Conservation (phyloP, 2,113 vertebrate species). For the Marcusenius ussheri region DNA sequence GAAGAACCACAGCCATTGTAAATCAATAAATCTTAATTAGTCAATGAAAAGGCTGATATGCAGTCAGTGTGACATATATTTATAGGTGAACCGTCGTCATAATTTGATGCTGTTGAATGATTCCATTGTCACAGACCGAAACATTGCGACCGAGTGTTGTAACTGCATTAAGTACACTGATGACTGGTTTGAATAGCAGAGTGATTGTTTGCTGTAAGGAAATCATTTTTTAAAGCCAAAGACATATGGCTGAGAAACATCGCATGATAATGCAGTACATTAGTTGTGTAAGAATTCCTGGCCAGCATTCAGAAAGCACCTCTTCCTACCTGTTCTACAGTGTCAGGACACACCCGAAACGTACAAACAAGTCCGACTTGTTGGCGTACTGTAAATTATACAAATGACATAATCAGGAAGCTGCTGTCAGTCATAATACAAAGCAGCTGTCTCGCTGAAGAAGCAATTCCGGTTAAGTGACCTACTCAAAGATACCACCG, state of each 20-base stretch:
- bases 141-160: not conserved
- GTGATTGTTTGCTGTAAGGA: not conserved
- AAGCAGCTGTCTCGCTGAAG: not conserved
- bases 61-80: not conserved
- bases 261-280: not conserved
- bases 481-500: not conserved
- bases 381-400: not conserved
- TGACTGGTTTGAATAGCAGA: not conserved
- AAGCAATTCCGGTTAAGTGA: not conserved
- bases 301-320: not conserved
- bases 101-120: not conserved
- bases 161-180: not conserved
- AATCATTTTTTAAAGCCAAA: not conserved
- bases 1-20: not conserved
- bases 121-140: not conserved
- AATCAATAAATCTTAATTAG: not conserved
- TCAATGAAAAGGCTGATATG: not conserved
- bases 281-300: not conserved
- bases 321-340: not conserved
- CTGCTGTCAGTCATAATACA: not conserved
- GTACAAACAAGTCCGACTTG: not conserved
- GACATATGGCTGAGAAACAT: not conserved
- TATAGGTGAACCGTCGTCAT: not conserved
- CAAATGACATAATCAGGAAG: not conserved
- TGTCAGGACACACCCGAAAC: not conserved